A percentile compares a stretch with the other conserved stretches of the same genome.
These are phyloP conservation scores for Argentina silus DNA, from an alignment of 2,797 vertebrate species.

Conservation along the genomic window DNA sequence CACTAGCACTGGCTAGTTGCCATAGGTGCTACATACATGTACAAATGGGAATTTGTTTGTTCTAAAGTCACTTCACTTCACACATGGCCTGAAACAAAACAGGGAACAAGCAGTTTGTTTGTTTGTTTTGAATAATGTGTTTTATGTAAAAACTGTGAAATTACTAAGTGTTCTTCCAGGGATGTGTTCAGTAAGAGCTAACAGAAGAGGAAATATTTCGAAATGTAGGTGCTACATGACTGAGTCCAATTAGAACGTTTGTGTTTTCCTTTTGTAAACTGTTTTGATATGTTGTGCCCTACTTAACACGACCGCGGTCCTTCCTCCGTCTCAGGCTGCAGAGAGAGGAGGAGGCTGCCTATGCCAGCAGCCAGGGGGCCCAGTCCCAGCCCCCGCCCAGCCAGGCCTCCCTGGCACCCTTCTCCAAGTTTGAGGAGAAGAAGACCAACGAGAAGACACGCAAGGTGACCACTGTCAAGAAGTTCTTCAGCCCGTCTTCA, in stretches of 20 bases:
- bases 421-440: slow-evolving; percentile 98
- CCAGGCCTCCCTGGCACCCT: slow-evolving; percentile 81
- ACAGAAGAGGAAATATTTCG: too few relatives aligned
- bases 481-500: slow-evolving; percentile 97
- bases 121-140: too few relatives aligned
- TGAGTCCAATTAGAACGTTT: background rate
- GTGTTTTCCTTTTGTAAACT: background rate
- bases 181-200: too few relatives aligned
- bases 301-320: background rate
- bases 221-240: background rate
- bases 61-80: background rate
- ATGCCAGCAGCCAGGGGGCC: slow-evolving; percentile 88
- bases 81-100: background rate
- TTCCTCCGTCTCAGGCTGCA: slow-evolving; percentile 81
- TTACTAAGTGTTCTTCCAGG: too few relatives aligned
- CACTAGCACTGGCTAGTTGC: too few relatives aligned
- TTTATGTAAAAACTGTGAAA: too few relatives aligned
- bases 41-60: background rate
- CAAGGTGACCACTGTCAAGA: slow-evolving; percentile 97
- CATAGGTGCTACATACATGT: too few relatives aligned
- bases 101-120: background rate
- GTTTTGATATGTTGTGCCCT: too few relatives aligned
- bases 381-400: slow-evolving; percentile 69
- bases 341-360: slow-evolving; percentile 95
- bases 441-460: slow-evolving; percentile 96